Base-by-base conservation (phyloP, 2,888 invertebrate species). In the Torymus texanus region DNA sequence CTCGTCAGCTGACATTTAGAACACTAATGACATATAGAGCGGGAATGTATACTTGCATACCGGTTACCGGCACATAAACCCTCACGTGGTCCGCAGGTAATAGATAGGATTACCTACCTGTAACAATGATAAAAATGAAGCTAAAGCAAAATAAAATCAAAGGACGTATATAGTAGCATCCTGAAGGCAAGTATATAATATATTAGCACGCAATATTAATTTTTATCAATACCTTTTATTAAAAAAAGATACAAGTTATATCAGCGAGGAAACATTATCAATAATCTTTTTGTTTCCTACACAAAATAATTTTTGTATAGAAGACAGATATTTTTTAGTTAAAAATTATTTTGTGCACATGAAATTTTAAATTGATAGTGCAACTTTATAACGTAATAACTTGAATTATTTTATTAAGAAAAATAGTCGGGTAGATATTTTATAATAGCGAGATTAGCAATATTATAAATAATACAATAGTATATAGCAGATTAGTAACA, bases 371-470 rank as follows among this genome's bases (percentile, higher is more conserved):
- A 59, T 41, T 68, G n/a, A 75, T 59, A 62, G 14, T 68, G 41
- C 55, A 67, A 53, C 14, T 63, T 41, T 50, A 16, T 66, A 77
- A 77, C 29, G 14, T 72, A 66, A 68, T 76, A 76, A 66, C 53
- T 77, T 65, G 71, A 58, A 63, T 55, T 72, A 77, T 72, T 71
- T 77, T 66, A 66, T 77, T 77, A 77, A 65, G 65, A 77, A 77
- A 77, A 71, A 77, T 77, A 77, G 71, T 71, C 58, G n/a, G 66
- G 41, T 61, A 61, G 55, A 61, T 78, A 71, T 73, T 61, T 72
- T 77, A 71, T 72, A 71, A 55, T 73, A 73, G 78, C 53, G 51
- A 55, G 55, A 67, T 73, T 73, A 74, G 67, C 50, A 73, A 24
- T 61, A 63, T 24, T 73, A 58, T 67, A 67, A 74, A 78, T 78